Evolutionary conservation across 2,888 invertebrate species (phyloP), one percentile per base, ranked within the genome.

Genomic region (Furcula furcula): DNA sequence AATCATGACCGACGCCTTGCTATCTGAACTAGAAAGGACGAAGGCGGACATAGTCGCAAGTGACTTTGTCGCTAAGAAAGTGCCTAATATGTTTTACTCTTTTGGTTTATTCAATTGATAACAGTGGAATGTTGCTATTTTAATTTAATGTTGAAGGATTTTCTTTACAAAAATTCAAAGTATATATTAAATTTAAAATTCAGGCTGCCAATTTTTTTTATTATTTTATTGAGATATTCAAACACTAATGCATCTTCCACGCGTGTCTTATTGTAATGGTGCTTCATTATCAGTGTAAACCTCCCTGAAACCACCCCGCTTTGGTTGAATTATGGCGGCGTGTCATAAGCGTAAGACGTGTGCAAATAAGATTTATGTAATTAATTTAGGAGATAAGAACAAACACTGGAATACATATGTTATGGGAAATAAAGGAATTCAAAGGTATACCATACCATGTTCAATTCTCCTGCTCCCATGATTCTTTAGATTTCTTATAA

Each of bases 291-390:
- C 74, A 76, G 76, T 77, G 77, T 80, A 83, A 82, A 81, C 81
- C 68, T 66, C 70, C 65, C 48, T 77, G 77, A 80, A 83, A 82
- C 80, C 81, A 67, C 66, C 70, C 65, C 48, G 52, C 71, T 72
- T 69, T 61, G 72, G 75, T 77, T 86, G 83, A 88, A 73, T 87
- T 86, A 87, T 85, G 75, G 85, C 76, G 66, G 62, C 76, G 71
- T 77, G 82, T 86, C 84, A 86, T 83, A 81, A 82, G 86, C 82
- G 85, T 85, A 84, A 87, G 87, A 86, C 82, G 84, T 80, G 79
- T 81, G 81, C 80, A 87, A 85, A 87, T 85, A 86, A 86, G 87
- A 87, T 88, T 87, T 88, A 88, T 88, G 85, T 87, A 85, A 87
- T 87, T 87, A 87, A 88, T 88, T 87, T 86, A 78, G 76, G 75